Evolutionary conservation across 2,797 vertebrate genomes (phyloP).

Genomic region (Pseudochaenichthys georgianus): DNA sequence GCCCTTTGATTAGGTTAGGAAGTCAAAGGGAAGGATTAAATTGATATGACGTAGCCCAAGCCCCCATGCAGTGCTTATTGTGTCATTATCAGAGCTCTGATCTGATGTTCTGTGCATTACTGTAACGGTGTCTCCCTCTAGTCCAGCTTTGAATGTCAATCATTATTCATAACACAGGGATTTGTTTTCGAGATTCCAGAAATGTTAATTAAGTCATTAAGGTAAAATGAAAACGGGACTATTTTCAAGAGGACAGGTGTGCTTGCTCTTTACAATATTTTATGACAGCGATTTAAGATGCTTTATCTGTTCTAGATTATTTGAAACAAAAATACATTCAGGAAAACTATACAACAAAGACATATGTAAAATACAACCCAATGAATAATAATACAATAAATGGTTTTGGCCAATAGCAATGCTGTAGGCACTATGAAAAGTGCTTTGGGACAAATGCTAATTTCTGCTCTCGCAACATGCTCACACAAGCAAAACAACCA

Average conservation of each 20-base stretch:
- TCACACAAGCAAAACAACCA: neutral
- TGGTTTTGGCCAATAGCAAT: too few species aligned
- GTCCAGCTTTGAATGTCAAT: constrained; percentile 25
- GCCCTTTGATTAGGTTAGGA: constrained; percentile 77
- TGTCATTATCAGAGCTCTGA: constrained; percentile 49
- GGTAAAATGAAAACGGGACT: neutral
- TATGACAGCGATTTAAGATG: neutral
- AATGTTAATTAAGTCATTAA: neutral
- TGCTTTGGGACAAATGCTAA: too few species aligned
- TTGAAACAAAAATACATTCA: neutral
- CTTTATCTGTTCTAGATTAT: neutral
- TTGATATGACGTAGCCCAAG: constrained; percentile 62
- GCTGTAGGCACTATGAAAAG: too few species aligned
- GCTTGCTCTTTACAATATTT: neutral
- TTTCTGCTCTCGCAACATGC: neutral
- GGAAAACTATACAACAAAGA: too few species aligned
- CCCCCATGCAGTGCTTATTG: constrained; percentile 43
- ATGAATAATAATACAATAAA: too few species aligned
- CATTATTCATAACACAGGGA: constrained; percentile 5
- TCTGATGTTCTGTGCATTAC: constrained; percentile 28
- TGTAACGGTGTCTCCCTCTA: neutral
- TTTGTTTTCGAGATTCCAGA: neutral
- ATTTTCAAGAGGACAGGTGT: too few species aligned
- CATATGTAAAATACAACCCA: too few species aligned
- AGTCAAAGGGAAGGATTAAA: constrained; percentile 69